Evolutionary conservation across 2,888 invertebrate species (phyloP).

Genomic region (Biston betularia): DNA sequence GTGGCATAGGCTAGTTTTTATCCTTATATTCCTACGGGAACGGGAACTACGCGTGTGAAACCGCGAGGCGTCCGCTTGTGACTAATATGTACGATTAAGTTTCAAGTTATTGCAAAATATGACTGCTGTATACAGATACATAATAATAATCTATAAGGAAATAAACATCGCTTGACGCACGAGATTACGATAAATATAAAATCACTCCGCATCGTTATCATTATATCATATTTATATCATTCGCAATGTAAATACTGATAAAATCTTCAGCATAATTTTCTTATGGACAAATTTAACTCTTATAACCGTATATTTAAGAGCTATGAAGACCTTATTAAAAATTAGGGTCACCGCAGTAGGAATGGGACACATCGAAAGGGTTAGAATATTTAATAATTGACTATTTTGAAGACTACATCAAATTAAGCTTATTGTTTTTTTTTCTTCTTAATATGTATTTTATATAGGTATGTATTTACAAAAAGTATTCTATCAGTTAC

Average conservation of each 20-base stretch:
- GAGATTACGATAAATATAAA: conserved; percentile 27
- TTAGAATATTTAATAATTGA: too few relatives aligned
- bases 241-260: conserved; percentile 74
- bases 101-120: conserved; percentile 10
- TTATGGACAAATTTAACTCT: conserved; percentile 47
- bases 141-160: conserved; percentile 20
- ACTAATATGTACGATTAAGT: background rate
- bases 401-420: too few relatives aligned
- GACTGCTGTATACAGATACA: conserved; percentile 8
- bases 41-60: too few relatives aligned
- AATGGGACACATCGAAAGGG: conserved; percentile 21
- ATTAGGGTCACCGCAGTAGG: conserved; percentile 32
- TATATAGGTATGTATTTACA: too few relatives aligned
- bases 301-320: conserved; percentile 49
- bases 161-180: conserved; percentile 20
- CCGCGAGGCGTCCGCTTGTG: too few relatives aligned
- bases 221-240: conserved; percentile 71
- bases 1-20: too few relatives aligned
- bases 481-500: too few relatives aligned
- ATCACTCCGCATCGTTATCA: conserved; percentile 66
- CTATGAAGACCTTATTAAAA: conserved; percentile 9
- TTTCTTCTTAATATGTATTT: too few relatives aligned
- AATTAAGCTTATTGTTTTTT: background rate
- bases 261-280: conserved; percentile 31
- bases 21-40: too few relatives aligned